Evolutionary conservation across 2,888 invertebrate genomes (phyloP).

Genomic region (Blera fallax): DNA sequence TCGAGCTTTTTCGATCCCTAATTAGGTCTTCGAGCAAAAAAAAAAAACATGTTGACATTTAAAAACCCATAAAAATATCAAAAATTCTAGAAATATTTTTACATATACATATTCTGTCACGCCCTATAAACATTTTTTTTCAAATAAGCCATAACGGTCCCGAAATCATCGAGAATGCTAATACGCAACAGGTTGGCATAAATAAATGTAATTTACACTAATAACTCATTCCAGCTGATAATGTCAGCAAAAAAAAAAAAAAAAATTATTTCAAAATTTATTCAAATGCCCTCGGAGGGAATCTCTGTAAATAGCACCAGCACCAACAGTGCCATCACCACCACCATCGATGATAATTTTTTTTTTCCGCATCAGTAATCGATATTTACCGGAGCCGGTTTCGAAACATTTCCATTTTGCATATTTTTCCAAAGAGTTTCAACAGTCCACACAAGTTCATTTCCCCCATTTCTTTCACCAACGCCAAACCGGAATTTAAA

Average conservation of each 20-base stretch:
- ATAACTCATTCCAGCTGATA: not conserved
- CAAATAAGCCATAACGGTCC: not conserved
- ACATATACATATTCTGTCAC: no score
- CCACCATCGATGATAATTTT: not conserved
- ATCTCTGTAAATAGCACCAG: not conserved
- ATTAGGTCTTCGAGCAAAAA: not conserved
- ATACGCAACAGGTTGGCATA: constrained; percentile 8
- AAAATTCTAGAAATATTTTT: not conserved
- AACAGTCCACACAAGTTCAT: constrained; percentile 34
- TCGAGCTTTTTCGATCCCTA: not conserved
- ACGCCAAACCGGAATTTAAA: constrained; percentile 44
- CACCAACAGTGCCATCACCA: not conserved
- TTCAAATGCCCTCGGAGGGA: constrained; percentile 13
- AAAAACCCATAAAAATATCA: constrained; percentile 14
- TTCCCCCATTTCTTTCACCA: constrained; percentile 41
- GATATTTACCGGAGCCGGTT: constrained; percentile 55
- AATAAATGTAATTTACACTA: constrained; percentile 16
- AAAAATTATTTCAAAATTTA: not conserved
- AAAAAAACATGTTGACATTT: not conserved
- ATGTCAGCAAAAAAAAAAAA: not conserved
- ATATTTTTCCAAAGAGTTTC: constrained; percentile 12
- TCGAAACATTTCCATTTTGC: constrained; percentile 40
- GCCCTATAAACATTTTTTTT: not conserved
- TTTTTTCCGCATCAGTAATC: constrained; percentile 22
- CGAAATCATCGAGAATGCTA: not conserved